Evolutionary conservation across 2,113 vertebrate genomes (phyloP).

Genomic region (Melanostigma gelatinosum): DNA sequence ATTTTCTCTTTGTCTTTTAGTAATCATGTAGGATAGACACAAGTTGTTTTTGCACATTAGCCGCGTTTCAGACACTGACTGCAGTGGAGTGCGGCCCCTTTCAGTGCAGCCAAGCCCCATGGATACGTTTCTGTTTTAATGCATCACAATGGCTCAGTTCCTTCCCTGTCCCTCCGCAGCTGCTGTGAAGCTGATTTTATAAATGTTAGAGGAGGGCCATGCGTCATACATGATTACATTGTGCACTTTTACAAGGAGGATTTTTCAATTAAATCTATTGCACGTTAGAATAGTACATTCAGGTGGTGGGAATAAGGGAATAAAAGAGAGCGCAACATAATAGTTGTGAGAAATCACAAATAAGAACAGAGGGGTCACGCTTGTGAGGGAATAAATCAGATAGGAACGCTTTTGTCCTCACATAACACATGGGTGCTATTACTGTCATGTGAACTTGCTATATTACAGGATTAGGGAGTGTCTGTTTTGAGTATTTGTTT

Average conservation of each 20-base stretch:
- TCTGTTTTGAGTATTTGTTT: too few species aligned
- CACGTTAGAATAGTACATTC: not conserved
- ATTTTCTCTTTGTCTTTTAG: not conserved
- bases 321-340: not conserved
- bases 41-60: not conserved
- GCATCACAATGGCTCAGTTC: conserved; percentile 14
- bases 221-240: not conserved
- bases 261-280: not conserved
- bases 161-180: not conserved
- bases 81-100: not conserved
- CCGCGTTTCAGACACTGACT: not conserved
- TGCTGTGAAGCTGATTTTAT: not conserved
- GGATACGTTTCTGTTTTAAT: not conserved
- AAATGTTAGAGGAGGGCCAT: not conserved
- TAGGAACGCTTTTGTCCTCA: not conserved
- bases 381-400: not conserved
- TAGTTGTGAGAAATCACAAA: not conserved
- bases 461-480: too few species aligned
- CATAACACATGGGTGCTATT: too few species aligned
- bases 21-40: not conserved
- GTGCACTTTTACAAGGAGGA: not conserved
- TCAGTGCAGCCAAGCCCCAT: conserved; percentile 5
- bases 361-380: not conserved
- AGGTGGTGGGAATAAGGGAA: not conserved
- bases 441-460: too few species aligned